Evolutionary conservation across 2,113 vertebrate genomes (phyloP).

Genomic region (Hemichromis elongatus): DNA sequence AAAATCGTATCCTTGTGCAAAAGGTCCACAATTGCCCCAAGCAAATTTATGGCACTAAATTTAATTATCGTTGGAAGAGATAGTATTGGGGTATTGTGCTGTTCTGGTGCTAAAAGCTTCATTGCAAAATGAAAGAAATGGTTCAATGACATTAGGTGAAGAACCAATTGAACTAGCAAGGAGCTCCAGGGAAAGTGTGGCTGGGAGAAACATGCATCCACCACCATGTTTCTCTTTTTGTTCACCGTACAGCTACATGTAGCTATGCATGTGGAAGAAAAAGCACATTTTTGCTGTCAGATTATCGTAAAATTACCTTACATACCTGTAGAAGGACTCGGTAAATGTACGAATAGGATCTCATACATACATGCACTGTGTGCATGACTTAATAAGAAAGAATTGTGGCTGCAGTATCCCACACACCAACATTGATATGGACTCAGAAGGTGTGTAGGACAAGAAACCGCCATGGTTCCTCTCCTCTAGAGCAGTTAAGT

Average conservation of each 20-base stretch:
- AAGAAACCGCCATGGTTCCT: neutral
- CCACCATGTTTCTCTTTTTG: neutral
- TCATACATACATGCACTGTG: neutral
- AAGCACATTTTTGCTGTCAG: neutral
- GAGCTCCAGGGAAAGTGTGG: neutral
- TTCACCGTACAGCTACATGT: constrained; percentile 8
- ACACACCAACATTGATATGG: neutral
- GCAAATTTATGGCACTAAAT: neutral
- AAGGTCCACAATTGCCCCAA: constrained; percentile 6
- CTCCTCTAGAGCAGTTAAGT: constrained; percentile 10
- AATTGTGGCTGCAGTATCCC: neutral
- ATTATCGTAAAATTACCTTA: constrained; percentile 26
- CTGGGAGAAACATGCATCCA: neutral
- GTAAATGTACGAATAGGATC: neutral
- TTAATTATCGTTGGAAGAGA: neutral
- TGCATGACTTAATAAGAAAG: neutral
- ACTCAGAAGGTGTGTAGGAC: neutral
- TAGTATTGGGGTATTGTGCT: neutral
- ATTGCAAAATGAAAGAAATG: constrained; percentile 14
- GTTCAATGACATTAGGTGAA: constrained; percentile 10
- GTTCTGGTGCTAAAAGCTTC: neutral
- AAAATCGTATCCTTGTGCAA: neutral
- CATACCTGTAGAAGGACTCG: constrained; percentile 18
- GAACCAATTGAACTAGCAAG: neutral
- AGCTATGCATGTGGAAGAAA: neutral